Evolutionary conservation across 64 coral and sea anemone species (phyloP), one percentile per base, ranked within the genome.

Genomic region (Stichodactyla mertensii): DNA sequence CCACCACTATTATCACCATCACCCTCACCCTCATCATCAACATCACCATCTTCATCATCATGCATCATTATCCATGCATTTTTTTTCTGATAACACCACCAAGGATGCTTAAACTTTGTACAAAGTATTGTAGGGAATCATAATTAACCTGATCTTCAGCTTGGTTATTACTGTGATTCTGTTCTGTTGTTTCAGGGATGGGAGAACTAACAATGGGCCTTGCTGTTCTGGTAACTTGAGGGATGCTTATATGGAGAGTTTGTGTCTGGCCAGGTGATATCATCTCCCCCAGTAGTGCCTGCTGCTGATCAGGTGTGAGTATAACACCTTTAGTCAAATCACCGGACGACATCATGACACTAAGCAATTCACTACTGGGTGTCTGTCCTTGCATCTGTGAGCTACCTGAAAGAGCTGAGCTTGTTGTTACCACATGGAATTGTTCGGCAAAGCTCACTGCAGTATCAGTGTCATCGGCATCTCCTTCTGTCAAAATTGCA

Each of bases 401-500:
- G 78, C n/a, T 83, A 51, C 61, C 70, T 77, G 58, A 57, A 58
- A 18, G 80, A 52, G 82, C 91, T 66, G 91, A 90, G 23, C 88
- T 96, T 26, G 94, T 82, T 1, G 94, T 92, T 55, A 96, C 88
- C 55, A 92, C 79, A 64, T 89, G 56, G 60, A 91, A 87, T 36
- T 86, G 77, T 57, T 77, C 74, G 16, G 64, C n/a, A 10, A 88
- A 82, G 58, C 52, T 93, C 61, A 52, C 64, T 14, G 77, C 91
- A 60, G 87, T 7, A 54, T 96, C 94, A 64, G 31, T 92, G 5
- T 90, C 94, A 19, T 96, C 91, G 6, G 82, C 88, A 90, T 93
- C 94, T 64, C 94, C 91, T 61, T 96, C 91, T 61, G 94, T 93
- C 57, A 96, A 82, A 58, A 96, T 93, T 77, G 94, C 54, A 45